Percentiles rank a stretch among this genome's conserved stretches.
These are phyloP conservation scores for Gymnothorax javanicus DNA, from an alignment of 2,797 vertebrate genomes.

Conservation along the genomic window DNA sequence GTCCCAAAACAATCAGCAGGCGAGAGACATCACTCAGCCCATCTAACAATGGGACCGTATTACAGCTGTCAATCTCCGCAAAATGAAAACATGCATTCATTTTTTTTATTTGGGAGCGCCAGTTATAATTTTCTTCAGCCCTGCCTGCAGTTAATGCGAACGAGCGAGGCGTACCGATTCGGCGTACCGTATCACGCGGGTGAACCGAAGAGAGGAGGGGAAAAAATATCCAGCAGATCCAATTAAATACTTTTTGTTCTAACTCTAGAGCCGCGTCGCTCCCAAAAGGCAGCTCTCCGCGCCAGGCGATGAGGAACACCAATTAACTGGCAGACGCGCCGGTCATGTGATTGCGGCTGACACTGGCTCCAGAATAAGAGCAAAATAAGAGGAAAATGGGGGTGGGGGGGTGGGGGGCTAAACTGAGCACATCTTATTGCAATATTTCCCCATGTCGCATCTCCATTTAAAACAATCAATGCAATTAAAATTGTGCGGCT, in stretches of 20 bases:
- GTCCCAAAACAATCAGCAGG: not conserved
- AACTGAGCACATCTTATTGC: constrained; percentile 23
- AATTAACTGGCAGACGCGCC: constrained; percentile 49
- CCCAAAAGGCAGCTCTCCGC: constrained; percentile 51
- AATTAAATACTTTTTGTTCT: constrained; percentile 59
- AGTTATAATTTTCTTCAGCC: not conserved
- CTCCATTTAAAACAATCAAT: constrained; percentile 46
- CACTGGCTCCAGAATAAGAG: constrained; percentile 42
- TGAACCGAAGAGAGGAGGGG: not conserved
- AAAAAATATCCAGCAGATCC: constrained; percentile 45
- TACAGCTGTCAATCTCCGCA: not conserved
- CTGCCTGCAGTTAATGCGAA: not conserved
- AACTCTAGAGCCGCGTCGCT: constrained; percentile 54
- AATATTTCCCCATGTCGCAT: constrained; percentile 25
- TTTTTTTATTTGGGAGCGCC: constrained; percentile 15
- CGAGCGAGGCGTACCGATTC: constrained; percentile 23
- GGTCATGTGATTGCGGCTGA: constrained; percentile 34
- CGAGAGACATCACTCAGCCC: not conserved
- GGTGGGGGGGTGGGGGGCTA: constrained; percentile 39
- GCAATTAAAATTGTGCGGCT: constrained; percentile 36
- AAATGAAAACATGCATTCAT: not conserved
- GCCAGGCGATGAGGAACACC: constrained; percentile 44
- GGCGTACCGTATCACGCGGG: constrained; percentile 13
- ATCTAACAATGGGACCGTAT: not conserved
- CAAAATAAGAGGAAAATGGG: constrained; percentile 30